A percentile compares a stretch with the other conserved stretches of the same genome.
These are phyloP conservation scores for Diabrotica undecimpunctata DNA, from an alignment of 1,140 invertebrate species.

Conservation along the genomic window DNA sequence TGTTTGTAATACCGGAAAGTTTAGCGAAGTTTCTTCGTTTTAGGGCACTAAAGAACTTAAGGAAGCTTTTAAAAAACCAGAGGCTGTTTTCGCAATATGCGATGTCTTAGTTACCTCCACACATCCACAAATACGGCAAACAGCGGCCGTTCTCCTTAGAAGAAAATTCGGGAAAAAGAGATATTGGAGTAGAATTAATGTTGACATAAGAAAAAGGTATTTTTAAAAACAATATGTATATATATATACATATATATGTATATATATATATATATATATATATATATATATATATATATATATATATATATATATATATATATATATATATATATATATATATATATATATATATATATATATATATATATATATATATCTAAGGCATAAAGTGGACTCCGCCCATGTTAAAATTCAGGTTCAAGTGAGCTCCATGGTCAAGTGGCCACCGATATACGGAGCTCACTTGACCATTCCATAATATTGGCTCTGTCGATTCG, in stretches of 20 bases:
- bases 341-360: no score
- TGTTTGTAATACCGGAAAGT: constrained; percentile 15
- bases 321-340: no score
- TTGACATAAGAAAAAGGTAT: constrained; percentile 52
- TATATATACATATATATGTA: neutral
- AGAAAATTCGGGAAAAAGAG: constrained; percentile 58
- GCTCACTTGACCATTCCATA: no score
- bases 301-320: no score
- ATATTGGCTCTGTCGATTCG: no score
- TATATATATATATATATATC: no score
- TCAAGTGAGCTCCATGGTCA: no score
- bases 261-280: no score
- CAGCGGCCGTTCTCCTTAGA: constrained; percentile 61
- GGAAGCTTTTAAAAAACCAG: constrained; percentile 61
- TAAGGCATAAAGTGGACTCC: no score
- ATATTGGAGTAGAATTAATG: constrained; percentile 58
- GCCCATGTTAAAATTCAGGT: no score
- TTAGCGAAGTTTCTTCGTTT: constrained; percentile 23
- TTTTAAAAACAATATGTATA: constrained; percentile 10
- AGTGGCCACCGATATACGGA: no score
- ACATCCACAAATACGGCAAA: constrained; percentile 64
- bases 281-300: no score
- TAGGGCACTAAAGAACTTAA: constrained; percentile 63
- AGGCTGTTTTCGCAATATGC: constrained; percentile 56
- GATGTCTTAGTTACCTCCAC: constrained; percentile 54